These are phyloP conservation scores for Luidia sarsii DNA, from an alignment of 53 echinoderm and acorn worm genomes.

Conservation along the genomic window DNA sequence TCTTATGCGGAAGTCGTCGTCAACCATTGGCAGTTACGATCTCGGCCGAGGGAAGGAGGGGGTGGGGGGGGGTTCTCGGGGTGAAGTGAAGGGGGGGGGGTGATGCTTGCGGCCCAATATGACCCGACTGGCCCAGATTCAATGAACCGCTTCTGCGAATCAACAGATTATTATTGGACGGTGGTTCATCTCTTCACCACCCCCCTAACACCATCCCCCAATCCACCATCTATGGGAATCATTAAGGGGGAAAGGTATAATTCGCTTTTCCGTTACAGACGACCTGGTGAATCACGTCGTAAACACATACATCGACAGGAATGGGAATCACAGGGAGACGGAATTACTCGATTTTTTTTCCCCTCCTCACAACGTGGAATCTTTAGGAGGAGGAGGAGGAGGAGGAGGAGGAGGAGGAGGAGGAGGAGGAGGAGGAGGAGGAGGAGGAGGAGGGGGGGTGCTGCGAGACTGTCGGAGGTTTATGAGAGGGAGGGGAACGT, in stretches of 20 bases:
- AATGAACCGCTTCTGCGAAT: constrained; percentile 41
- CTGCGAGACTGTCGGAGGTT: too few species aligned
- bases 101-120: constrained; percentile 7
- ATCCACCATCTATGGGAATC: neutral
- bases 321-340: neutral
- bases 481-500: too few species aligned
- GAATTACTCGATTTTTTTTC: too few species aligned
- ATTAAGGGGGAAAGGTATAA: too few species aligned
- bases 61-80: too few species aligned
- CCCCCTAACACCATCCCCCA: too few species aligned
- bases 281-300: constrained; percentile 18
- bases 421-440: too few species aligned
- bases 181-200: neutral
- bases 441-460: too few species aligned
- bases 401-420: too few species aligned
- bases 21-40: constrained; percentile 9
- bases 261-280: constrained; percentile 10
- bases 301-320: constrained; percentile 19
- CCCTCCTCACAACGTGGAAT: too few species aligned
- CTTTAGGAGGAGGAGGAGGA: too few species aligned
- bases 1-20: neutral
- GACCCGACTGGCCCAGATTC: constrained; percentile 37
- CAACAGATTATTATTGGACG: neutral
- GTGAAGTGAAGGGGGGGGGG: too few species aligned
- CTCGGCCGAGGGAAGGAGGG: constrained; percentile 15